phyloP scores from a whole-genome alignment of 2,888 invertebrate genomes.

The Hoplodrina ambigua region DNA sequence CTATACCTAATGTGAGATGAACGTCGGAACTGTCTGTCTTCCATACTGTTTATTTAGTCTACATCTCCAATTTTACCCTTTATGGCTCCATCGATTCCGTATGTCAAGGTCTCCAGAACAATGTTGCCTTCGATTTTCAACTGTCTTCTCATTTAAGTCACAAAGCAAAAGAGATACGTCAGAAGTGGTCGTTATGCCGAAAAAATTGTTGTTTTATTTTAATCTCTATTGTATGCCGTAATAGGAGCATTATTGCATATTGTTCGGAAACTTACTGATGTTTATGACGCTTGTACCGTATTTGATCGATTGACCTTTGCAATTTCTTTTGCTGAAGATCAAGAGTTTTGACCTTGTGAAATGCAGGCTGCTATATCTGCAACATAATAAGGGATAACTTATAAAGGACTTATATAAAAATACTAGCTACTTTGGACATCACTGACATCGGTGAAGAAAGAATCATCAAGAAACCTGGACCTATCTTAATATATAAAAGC shows the following conservation, averaged over 20 bases:
- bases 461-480: no score
- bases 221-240: slow-evolving; percentile 44
- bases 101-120: slow-evolving; percentile 2
- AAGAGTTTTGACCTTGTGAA: no score
- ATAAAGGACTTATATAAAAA: no score
- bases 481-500: no score
- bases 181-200: slow-evolving; percentile 47
- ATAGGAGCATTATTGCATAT: slow-evolving; percentile 51
- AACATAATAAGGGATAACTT: no score
- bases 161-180: slow-evolving; percentile 14
- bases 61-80: not conserved
- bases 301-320: slow-evolving; percentile 12
- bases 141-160: slow-evolving; percentile 38
- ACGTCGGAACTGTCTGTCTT: not conserved
- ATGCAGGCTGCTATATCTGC: no score
- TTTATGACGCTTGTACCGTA: slow-evolving; percentile 28
- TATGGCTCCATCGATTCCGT: not conserved
- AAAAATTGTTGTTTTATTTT: slow-evolving; percentile 36
- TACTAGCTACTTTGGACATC: no score
- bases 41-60: not conserved
- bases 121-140: not conserved
- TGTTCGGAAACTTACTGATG: slow-evolving; percentile 37
- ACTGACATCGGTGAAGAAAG: no score
- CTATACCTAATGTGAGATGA: no score
- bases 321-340: slow-evolving; percentile 20